Conservation (phyloP, 2,797 vertebrate genomes). For the Pseudochirops corinnae region DNA sequence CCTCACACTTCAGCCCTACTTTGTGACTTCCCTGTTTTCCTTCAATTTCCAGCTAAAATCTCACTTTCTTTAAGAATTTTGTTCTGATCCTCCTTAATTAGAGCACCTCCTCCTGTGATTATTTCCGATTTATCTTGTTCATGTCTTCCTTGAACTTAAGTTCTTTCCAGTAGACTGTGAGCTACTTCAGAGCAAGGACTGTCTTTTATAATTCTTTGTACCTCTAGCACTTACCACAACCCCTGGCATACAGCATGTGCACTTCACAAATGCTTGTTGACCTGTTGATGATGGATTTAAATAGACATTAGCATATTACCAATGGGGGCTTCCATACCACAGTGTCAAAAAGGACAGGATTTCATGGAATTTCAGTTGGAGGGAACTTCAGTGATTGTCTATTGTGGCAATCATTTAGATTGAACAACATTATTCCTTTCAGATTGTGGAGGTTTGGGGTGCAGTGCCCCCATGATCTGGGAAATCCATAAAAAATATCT, state of each 20-base stretch:
- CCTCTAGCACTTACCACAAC: background rate
- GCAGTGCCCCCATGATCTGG: background rate
- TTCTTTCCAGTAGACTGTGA: background rate
- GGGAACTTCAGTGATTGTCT: background rate
- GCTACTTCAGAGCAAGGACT: background rate
- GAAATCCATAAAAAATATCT: background rate
- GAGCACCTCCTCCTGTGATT: background rate
- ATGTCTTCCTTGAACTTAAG: background rate
- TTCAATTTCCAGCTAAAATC: background rate
- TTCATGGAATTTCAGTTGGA: background rate
- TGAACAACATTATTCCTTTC: background rate
- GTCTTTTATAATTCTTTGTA: background rate
- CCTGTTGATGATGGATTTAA: background rate
- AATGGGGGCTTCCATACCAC: background rate
- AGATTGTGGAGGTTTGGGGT: background rate
- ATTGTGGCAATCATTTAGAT: background rate
- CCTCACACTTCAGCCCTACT: background rate
- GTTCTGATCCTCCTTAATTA: background rate
- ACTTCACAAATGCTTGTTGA: conserved; percentile 4
- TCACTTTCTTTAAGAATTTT: background rate
- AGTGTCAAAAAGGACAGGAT: background rate
- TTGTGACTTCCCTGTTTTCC: background rate
- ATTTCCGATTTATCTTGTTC: background rate
- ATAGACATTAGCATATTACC: background rate
- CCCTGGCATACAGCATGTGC: background rate